A percentile compares a stretch with the other conserved stretches of the same genome.
Conservation (phyloP, 2,888 invertebrate genomes). For the Trichogramma dendrolimi region DNA sequence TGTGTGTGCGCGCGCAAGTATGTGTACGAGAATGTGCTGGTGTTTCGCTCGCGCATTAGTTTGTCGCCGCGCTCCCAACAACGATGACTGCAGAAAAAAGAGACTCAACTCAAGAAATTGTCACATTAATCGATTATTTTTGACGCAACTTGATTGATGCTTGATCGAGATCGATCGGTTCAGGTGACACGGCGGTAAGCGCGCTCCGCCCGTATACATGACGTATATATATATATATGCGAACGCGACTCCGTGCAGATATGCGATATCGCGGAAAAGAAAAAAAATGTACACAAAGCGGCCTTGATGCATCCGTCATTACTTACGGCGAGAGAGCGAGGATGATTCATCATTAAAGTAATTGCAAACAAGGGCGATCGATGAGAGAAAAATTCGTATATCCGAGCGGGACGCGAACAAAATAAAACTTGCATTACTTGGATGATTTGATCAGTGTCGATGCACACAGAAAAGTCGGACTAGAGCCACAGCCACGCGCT, state of each 20-base stretch:
- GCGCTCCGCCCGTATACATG: too few relatives aligned
- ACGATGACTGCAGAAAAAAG: conserved; percentile 38
- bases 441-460: too few relatives aligned
- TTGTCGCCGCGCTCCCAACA: conserved; percentile 49
- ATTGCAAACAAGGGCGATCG: conserved; percentile 18
- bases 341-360: conserved; percentile 26
- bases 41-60: conserved; percentile 42
- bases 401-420: too few relatives aligned
- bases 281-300: conserved; percentile 6
- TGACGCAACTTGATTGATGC: conserved; percentile 50
- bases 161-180: conserved; percentile 41
- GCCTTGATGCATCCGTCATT: conserved; percentile 19
- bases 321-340: conserved; percentile 3
- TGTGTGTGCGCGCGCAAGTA: neutral
- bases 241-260: neutral
- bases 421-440: too few relatives aligned
- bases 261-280: neutral
- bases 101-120: conserved; percentile 46
- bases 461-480: too few relatives aligned
- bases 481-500: too few relatives aligned
- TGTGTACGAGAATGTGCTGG: conserved; percentile 39
- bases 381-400: conserved; percentile 2
- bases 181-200: conserved; percentile 27
- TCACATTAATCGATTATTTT: conserved; percentile 51
- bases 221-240: too few relatives aligned